Evolutionary conservation across 2,113 vertebrate genomes (phyloP), one percentile per base, ranked within the genome.

Genomic region (Pholis gunnellus): DNA sequence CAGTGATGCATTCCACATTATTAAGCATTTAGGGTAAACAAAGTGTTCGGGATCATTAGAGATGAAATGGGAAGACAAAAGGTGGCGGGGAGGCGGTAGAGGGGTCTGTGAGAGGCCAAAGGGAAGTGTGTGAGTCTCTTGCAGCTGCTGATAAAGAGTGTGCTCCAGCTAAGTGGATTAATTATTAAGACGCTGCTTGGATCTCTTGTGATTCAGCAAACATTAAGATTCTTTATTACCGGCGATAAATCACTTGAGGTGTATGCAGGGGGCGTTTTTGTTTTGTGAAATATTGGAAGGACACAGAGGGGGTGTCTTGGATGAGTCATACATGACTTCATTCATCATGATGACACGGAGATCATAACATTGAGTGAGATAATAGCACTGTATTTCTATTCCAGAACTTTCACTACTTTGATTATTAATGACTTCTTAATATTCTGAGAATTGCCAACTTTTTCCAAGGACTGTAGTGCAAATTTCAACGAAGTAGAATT

Each of bases 221-320:
- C 79, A 80, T 78, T 72, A 72, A 69, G 63, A 67, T 57, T 69
- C 74, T 86, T 88, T 75, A 83, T 84, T 84, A 48, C 48, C 42
- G 46, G 82, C 81, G 42, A 29, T 70, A 78, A 83, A 86, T 87
- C 84, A 85, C 64, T 63, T 15, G 17, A 48, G 9, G n/a, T 38
- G 50, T 2, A 56, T 10, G 40, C 22, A 76, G 20, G 34, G 17
- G 50, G 46, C 18, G 20, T 65, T 82, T 59, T 50, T 66, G 65
- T 78, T 88, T 44, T 82, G 76, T 87, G 74, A 78, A 78, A 81
- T 68, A 88, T 75, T 42, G 79, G 60, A 81, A 36, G 2, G 2
- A 68, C 42, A 44, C 42, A 67, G 22, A 60, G 29, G 20, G 5
- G 27, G 6, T 59, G 14, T 44, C 38, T 44, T 9, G 2, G 56